Conservation (phyloP, 2,888 invertebrate genomes). For the Gasteruption jaculator region DNA sequence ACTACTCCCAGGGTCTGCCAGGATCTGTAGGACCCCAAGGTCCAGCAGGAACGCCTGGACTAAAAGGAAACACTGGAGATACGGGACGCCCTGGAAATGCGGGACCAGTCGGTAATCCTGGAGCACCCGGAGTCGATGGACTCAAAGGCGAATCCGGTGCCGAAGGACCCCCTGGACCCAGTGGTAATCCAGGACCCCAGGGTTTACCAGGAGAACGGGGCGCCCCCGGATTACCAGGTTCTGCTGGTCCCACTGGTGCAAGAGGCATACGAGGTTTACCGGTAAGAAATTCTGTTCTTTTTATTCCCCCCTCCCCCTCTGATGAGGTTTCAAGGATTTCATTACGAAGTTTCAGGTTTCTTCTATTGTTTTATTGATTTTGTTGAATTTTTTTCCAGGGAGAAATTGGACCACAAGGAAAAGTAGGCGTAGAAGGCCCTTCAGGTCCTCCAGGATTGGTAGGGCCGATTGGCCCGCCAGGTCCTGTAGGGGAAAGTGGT, state of each 20-base stretch:
- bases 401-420: constrained; percentile 68
- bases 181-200: constrained; percentile 67
- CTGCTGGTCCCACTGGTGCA: constrained; percentile 62
- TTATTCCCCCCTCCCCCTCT: no score
- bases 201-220: constrained; percentile 69
- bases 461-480: constrained; percentile 67
- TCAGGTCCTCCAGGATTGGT: constrained; percentile 63
- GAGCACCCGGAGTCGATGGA: constrained; percentile 69
- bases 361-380: not conserved
- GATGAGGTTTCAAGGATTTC: no score
- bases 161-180: constrained; percentile 65
- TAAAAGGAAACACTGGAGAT: constrained; percentile 70
- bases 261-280: constrained; percentile 63
- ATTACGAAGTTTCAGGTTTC: no score
- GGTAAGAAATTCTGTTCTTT: constrained; percentile 53
- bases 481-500: constrained; percentile 62
- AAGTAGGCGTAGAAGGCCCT: constrained; percentile 70
- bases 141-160: constrained; percentile 71
- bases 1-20: constrained; percentile 61
- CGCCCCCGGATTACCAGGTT: constrained; percentile 61
- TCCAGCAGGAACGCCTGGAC: constrained; percentile 62
- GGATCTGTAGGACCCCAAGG: constrained; percentile 69
- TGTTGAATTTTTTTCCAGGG: constrained; percentile 53
- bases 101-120: constrained; percentile 68
- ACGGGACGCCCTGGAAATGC: constrained; percentile 64